Evolutionary conservation across 1,140 invertebrate species (phyloP), one percentile per base, ranked within the genome.

Genomic region (Aradophagus sp.): DNA sequence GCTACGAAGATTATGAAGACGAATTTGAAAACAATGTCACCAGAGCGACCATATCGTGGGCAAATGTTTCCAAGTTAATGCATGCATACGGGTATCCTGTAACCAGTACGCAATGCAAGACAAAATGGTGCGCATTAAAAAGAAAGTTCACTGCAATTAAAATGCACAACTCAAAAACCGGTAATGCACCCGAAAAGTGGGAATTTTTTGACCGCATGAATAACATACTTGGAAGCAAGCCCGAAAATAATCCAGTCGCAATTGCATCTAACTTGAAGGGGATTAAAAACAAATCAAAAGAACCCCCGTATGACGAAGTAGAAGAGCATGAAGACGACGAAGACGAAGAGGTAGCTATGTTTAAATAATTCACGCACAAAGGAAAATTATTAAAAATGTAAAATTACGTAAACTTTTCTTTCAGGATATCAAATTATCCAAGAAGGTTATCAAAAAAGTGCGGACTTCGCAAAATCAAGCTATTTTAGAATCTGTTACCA

Each of bases 151-250:
- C 27, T 16, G 0, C 0, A 2, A 44, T 17, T 4, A 17, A 44
- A 31, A 31, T 15, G 8, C 1, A 27, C 1, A 44, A 29, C 6
- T 6, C 16, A 5, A 16, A 27, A 29, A 44, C 10, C 8, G 41
- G 41, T n/a, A 12, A 12, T 11, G 12, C 19, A 16, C 41, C 41
- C 15, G 4, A 8, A 16, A 11, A 15, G 5, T 44, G 41, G 41
- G 23, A 27, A 31, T 44, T 5, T 17, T 44, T 16, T 4, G 23
- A 44, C 6, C 2, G 2, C 10, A 44, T 44, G 23, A n/a, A 42
- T 14, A 13, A 29, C 5, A 6, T 44, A 1, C 16, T 44, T 1
- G n/a, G 23, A 29, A 27, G 14, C 3, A 42, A 42, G 14, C 19
- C 19, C 10, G 39, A 42, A 42, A 15, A 11, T 42, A 1, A 5